These are phyloP conservation scores for Furcula furcula DNA, from an alignment of 2,888 invertebrate species.

Conservation along the genomic window DNA sequence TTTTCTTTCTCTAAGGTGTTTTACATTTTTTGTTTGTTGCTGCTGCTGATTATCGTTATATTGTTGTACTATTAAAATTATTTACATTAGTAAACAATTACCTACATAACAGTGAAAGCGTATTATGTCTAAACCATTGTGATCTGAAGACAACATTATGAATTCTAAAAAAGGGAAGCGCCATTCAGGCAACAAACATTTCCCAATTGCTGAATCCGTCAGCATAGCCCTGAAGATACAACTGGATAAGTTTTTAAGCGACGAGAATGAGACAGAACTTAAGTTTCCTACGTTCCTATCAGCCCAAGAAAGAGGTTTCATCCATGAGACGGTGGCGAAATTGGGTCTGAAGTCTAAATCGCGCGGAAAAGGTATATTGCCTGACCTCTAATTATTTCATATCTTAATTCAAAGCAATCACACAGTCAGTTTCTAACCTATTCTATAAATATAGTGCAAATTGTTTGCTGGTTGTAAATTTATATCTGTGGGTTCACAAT, in stretches of 20 bases:
- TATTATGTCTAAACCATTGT: slow-evolving; percentile 5
- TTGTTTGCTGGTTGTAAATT: too few species aligned
- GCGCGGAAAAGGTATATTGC: slow-evolving; percentile 86
- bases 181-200: slow-evolving; percentile 64
- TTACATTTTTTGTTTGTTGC: too few species aligned
- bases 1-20: too few species aligned
- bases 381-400: too few species aligned
- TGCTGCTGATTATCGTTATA: too few species aligned
- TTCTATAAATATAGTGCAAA: too few species aligned
- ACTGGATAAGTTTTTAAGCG: slow-evolving; percentile 67
- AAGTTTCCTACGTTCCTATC: slow-evolving; percentile 88
- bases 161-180: slow-evolving; percentile 69
- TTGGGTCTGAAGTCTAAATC: slow-evolving; percentile 90
- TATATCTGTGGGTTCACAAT: too few species aligned
- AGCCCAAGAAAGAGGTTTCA: slow-evolving; percentile 89
- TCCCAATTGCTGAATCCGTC: slow-evolving; percentile 74
- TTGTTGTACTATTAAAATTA: too few species aligned
- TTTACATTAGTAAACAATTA: slow-evolving; percentile 6
- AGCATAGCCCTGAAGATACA: slow-evolving; percentile 76
- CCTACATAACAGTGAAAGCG: not conserved
- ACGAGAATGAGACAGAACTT: slow-evolving; percentile 74
- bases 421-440: too few species aligned
- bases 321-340: slow-evolving; percentile 86
- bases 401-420: too few species aligned
- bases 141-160: slow-evolving; percentile 39